Evolutionary conservation across 1,140 invertebrate genomes (phyloP).

Genomic region (Pseudomyrmex cubaensis): DNA sequence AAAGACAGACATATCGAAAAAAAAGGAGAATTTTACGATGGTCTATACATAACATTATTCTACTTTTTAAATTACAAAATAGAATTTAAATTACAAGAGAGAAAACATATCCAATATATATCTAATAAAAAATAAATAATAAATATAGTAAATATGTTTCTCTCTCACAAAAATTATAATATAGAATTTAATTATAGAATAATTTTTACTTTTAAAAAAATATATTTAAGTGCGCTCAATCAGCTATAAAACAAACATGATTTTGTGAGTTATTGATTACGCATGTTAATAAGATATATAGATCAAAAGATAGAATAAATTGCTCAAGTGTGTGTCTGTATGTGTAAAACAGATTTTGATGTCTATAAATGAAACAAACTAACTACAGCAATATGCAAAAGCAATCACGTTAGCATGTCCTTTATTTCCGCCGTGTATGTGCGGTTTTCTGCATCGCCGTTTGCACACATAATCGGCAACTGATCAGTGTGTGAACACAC

Average conservation of each 20-base stretch:
- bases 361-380: not conserved
- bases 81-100: too few species aligned
- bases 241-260: too few species aligned
- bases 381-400: conserved; percentile 1
- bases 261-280: not conserved
- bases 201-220: too few species aligned
- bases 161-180: too few species aligned
- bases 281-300: not conserved
- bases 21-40: not conserved
- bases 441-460: not conserved
- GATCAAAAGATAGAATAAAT: not conserved
- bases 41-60: not conserved
- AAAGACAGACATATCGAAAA: not conserved
- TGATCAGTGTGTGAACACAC: not conserved
- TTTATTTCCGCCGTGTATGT: conserved; percentile 11
- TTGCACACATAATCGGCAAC: conserved; percentile 5
- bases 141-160: too few species aligned
- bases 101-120: too few species aligned
- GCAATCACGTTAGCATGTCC: not conserved
- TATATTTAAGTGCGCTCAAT: too few species aligned
- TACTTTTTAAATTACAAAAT: not conserved
- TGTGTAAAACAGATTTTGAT: too few species aligned
- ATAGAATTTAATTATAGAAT: too few species aligned
- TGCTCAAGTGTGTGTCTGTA: too few species aligned
- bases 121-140: too few species aligned